Conservation (phyloP, 30 jellyfish, hydroid and myxozoan species). For the Aurelia sp. region DNA sequence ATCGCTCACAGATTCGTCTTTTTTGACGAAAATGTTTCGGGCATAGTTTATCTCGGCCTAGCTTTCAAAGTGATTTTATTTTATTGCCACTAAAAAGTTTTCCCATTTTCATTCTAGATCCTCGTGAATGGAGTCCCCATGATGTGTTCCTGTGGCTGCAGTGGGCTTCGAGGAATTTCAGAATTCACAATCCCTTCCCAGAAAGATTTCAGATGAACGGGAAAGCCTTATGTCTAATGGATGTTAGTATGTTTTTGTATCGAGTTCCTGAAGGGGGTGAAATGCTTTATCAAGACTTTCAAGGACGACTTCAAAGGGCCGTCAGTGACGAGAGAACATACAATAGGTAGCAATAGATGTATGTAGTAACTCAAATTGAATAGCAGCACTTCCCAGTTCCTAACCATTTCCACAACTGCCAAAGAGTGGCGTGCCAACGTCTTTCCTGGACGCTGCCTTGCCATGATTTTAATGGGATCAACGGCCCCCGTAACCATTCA, state of each 20-base stretch:
- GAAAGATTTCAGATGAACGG: constrained; percentile 99
- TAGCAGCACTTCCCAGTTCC: no score
- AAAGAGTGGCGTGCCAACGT: no score
- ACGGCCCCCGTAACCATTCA: no score
- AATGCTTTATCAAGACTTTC: constrained; percentile 92
- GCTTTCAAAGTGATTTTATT: no score
- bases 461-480: no score
- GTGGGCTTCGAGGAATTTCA: constrained; percentile 89
- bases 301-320: constrained; percentile 86
- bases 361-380: no score
- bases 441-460: no score
- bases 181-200: constrained; percentile 69
- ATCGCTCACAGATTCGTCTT: no score
- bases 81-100: no score
- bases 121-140: constrained; percentile 94
- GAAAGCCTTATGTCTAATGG: constrained; percentile 97
- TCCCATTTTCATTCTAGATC: constrained; percentile 52
- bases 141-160: constrained; percentile 91
- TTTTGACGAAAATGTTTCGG: no score
- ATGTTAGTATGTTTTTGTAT: constrained; percentile 89
- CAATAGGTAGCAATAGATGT: constrained; percentile 23
- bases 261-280: constrained; percentile 99
- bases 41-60: no score
- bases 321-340: constrained; percentile 79
- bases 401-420: no score